phyloP scores from a whole-genome alignment of 1,140 invertebrate species.

The Pseudomyrmex dendroicus region DNA sequence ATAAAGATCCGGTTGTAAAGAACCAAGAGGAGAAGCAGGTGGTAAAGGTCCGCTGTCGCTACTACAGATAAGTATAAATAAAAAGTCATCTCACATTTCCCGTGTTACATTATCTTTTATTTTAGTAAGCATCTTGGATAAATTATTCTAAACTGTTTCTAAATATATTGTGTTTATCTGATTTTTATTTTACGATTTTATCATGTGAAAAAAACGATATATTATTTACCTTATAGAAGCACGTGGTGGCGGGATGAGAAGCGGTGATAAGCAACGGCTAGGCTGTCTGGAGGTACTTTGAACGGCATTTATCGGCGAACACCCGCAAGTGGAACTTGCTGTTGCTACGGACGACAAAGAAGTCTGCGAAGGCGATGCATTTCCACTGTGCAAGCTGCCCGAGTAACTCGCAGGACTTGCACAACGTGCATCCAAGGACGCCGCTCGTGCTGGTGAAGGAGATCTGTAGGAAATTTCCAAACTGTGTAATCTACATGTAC shows the following conservation, averaged over 20 bases:
- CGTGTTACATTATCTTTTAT: no score
- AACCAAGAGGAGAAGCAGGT: slow-evolving; percentile 91
- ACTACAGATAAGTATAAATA: slow-evolving; percentile 25
- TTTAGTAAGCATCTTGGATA: neutral
- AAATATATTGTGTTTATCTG: neutral
- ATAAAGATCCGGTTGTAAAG: slow-evolving; percentile 94
- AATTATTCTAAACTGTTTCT: neutral
- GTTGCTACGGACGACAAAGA: slow-evolving; percentile 87
- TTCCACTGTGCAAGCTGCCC: slow-evolving; percentile 73
- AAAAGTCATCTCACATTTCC: slow-evolving; percentile 1
- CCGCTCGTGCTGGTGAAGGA: slow-evolving; percentile 90
- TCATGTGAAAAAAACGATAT: slow-evolving; percentile 4
- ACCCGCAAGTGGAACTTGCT: slow-evolving; percentile 83
- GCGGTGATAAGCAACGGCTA: slow-evolving; percentile 88
- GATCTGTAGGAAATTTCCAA: slow-evolving; percentile 84
- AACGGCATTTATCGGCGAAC: slow-evolving; percentile 80
- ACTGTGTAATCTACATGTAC: neutral
- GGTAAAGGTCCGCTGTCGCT: slow-evolving; percentile 81
- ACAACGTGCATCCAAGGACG: slow-evolving; percentile 90
- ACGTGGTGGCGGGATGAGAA: slow-evolving; percentile 89
- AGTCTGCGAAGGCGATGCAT: slow-evolving; percentile 85
- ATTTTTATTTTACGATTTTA: slow-evolving; percentile 4
- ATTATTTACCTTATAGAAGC: slow-evolving; percentile 81
- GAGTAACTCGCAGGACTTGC: slow-evolving; percentile 84
- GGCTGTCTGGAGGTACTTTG: slow-evolving; percentile 81